Percentiles rank a stretch among this genome's conserved stretches.
Evolutionary conservation across 2,888 invertebrate species (phyloP).

Genomic region (Carabus problematicus): DNA sequence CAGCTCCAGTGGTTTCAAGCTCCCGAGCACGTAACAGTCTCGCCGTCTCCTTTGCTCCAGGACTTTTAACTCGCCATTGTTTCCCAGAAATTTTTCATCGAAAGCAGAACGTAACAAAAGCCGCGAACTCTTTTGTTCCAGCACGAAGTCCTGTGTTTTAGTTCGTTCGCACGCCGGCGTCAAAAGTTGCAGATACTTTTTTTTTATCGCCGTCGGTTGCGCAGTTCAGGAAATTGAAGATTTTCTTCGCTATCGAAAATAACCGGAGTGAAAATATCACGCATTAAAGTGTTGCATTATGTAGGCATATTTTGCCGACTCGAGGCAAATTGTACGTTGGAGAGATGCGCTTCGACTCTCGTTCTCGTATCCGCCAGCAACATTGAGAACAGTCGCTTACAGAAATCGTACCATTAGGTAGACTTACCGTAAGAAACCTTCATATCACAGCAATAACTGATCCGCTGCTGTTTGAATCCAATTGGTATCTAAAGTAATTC

Average conservation of each 20-base stretch:
- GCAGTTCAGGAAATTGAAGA: background rate
- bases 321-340: background rate
- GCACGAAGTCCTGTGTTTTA: constrained; percentile 4
- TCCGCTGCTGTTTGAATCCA: too few relatives aligned
- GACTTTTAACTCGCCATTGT: constrained; percentile 15
- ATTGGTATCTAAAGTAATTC: too few relatives aligned
- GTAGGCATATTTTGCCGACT: background rate
- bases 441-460: too few relatives aligned
- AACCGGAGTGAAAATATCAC: constrained; percentile 1
- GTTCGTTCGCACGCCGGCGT: background rate
- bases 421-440: too few relatives aligned
- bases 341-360: background rate
- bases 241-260: background rate
- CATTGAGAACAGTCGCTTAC: background rate
- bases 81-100: constrained; percentile 13
- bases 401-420: background rate
- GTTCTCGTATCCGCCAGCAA: background rate
- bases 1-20: background rate
- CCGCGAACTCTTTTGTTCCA: constrained; percentile 3
- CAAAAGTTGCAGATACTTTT: background rate
- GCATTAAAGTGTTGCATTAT: background rate
- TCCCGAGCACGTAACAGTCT: constrained; percentile 13
- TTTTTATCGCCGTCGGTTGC: background rate
- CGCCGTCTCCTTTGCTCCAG: background rate
- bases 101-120: constrained; percentile 16